A percentile compares a stretch with the other conserved stretches of the same genome.
Conservation (phyloP, 2,888 invertebrate genomes). For the Lamproptera curius region DNA sequence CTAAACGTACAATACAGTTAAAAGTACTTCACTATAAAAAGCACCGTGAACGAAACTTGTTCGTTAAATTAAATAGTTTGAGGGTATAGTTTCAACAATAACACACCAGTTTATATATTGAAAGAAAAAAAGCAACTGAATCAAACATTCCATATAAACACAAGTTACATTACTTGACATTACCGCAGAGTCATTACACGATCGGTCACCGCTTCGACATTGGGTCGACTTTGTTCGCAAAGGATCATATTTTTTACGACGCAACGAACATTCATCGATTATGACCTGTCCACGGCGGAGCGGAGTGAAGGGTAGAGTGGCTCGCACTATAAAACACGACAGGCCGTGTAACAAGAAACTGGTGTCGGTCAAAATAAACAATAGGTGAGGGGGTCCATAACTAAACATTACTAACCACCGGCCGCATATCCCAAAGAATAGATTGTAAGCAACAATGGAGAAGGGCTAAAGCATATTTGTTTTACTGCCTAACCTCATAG, state of each 20-base stretch:
- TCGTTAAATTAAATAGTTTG: no score
- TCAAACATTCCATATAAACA: no score
- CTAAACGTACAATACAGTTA: no score
- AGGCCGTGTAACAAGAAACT: background rate
- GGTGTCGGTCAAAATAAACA: background rate
- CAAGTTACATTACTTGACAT: no score
- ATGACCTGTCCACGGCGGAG: background rate
- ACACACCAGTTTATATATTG: no score
- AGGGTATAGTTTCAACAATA: no score
- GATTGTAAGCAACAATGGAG: slow-evolving; percentile 34
- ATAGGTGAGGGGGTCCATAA: background rate
- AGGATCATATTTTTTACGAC: background rate
- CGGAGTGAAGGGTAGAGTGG: background rate
- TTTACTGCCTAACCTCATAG: slow-evolving; percentile 54
- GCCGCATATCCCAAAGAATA: background rate
- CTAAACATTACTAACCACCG: background rate
- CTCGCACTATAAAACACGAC: background rate
- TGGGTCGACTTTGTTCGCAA: background rate
- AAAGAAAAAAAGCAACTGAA: no score
- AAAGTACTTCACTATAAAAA: no score
- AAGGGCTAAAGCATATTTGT: slow-evolving; percentile 60
- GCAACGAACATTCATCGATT: background rate
- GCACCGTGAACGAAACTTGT: no score
- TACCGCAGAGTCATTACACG: no score
- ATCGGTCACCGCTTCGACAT: no score